Evolutionary conservation across 2,797 vertebrate species (phyloP).

Genomic region (Heterohyrax brucei): DNA sequence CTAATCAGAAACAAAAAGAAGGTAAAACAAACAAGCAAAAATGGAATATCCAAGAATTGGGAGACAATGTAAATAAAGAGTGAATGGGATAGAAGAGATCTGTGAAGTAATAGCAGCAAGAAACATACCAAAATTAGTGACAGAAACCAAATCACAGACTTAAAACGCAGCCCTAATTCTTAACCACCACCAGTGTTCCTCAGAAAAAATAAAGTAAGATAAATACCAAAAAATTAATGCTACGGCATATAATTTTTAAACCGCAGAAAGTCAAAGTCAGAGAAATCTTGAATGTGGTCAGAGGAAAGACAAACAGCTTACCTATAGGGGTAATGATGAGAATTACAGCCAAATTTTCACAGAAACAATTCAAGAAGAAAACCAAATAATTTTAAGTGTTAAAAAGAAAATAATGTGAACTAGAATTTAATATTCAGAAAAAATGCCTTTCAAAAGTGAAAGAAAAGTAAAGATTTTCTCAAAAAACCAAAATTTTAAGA

Average conservation of each 20-base stretch:
- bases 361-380: not conserved
- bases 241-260: not conserved
- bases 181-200: too few species aligned
- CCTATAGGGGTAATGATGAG: not conserved
- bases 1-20: not conserved
- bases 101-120: not conserved
- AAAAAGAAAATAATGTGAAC: not conserved
- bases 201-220: not conserved
- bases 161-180: not conserved
- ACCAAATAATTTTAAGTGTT: not conserved
- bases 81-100: not conserved
- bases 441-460: conserved; percentile 1
- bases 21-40: not conserved
- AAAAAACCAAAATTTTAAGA: not conserved
- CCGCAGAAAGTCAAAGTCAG: not conserved
- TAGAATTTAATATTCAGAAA: not conserved
- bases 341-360: not conserved
- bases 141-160: not conserved
- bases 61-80: not conserved
- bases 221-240: not conserved
- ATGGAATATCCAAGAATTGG: not conserved
- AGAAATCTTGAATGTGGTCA: not conserved
- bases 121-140: not conserved
- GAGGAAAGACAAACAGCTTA: not conserved
- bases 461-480: not conserved